These are phyloP conservation scores for Dinomys branickii DNA, from an alignment of 2,113 vertebrate genomes.

Conservation along the genomic window DNA sequence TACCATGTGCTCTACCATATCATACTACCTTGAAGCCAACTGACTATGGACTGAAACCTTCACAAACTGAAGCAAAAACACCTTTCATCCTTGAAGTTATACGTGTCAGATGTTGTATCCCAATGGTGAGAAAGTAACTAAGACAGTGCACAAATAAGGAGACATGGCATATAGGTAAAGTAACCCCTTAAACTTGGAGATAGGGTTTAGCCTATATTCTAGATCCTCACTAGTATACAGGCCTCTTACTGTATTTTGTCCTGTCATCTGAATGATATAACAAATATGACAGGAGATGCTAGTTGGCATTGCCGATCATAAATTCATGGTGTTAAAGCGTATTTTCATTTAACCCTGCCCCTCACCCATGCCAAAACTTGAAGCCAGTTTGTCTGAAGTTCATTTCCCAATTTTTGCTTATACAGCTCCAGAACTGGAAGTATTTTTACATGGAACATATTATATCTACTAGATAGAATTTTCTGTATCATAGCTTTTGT, in stretches of 20 bases:
- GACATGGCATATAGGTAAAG: not conserved
- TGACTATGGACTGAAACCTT: not conserved
- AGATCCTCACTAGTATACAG: not conserved
- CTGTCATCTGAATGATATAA: not conserved
- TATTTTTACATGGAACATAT: not conserved
- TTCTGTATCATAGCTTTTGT: not conserved
- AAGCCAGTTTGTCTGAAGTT: not conserved
- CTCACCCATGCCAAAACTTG: not conserved
- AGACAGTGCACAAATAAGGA: not conserved
- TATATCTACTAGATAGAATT: not conserved
- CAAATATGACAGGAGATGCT: not conserved
- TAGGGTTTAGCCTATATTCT: not conserved
- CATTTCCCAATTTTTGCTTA: not conserved
- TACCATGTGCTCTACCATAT: not conserved
- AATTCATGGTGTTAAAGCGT: not conserved
- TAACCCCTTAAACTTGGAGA: not conserved
- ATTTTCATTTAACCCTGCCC: not conserved
- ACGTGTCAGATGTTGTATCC: not conserved
- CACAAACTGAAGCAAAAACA: not conserved
- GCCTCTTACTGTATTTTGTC: not conserved
- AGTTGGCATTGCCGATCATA: not conserved
- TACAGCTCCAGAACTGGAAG: not conserved
- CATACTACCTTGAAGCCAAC: not conserved
- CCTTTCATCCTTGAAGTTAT: not conserved
- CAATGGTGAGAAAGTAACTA: not conserved